These are phyloP conservation scores for Aix galericulata DNA, from an alignment of 2,113 vertebrate species.

Conservation along the genomic window DNA sequence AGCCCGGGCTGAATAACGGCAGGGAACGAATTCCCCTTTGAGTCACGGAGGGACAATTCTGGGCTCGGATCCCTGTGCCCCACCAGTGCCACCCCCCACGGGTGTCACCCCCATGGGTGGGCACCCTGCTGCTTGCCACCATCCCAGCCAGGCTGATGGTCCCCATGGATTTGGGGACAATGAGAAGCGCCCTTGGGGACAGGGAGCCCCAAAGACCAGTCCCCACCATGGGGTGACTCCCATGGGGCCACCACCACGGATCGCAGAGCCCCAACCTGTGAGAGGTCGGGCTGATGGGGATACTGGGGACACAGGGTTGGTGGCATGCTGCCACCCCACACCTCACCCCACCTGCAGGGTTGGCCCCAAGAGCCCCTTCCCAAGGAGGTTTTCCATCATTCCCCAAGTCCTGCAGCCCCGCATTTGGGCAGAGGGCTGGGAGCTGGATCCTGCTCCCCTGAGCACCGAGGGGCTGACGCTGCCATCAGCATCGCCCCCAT, in stretches of 20 bases:
- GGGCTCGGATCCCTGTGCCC: background rate
- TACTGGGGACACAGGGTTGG: rapidly evolving
- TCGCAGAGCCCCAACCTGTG: rapidly evolving
- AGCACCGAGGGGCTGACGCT: background rate
- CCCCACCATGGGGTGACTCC: rapidly evolving
- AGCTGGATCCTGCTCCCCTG: background rate
- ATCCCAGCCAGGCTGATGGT: rapidly evolving
- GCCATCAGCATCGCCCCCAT: background rate
- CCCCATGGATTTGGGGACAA: background rate
- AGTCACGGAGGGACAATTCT: background rate
- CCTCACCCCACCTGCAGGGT: background rate
- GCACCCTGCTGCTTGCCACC: background rate
- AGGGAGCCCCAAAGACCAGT: rapidly evolving
- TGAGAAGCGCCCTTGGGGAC: background rate
- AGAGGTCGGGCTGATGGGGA: background rate
- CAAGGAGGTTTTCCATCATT: background rate
- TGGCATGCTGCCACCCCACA: background rate
- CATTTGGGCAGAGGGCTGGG: too few relatives aligned
- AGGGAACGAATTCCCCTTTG: background rate
- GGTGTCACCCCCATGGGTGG: background rate
- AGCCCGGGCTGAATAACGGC: background rate
- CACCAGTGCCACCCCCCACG: background rate
- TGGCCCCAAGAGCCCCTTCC: background rate
- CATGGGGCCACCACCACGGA: too few relatives aligned
- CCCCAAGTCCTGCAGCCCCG: background rate